phyloP scores from a whole-genome alignment of 2,113 vertebrate species.

The Pseudonaja textilis region DNA sequence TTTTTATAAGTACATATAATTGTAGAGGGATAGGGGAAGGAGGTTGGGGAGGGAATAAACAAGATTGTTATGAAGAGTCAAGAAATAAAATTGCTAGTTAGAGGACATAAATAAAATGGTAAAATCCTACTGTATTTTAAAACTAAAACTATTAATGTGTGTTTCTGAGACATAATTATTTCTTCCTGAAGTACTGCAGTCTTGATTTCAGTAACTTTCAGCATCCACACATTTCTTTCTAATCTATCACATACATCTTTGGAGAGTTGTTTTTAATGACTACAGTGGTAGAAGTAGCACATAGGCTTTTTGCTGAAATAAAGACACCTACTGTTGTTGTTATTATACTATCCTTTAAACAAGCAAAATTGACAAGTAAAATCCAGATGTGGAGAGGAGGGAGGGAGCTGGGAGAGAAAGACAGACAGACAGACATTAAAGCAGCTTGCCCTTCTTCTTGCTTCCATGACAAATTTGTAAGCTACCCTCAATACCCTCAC shows the following conservation, averaged over 20 bases:
- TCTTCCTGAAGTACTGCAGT: background rate
- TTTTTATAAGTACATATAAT: background rate
- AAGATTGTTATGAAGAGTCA: background rate
- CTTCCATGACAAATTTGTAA: background rate
- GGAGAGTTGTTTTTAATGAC: background rate
- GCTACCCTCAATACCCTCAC: background rate
- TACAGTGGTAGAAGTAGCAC: background rate
- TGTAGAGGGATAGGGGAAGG: background rate
- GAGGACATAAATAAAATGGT: background rate
- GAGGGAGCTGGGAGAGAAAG: no score
- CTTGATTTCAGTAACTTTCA: background rate
- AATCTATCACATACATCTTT: conserved; percentile 16
- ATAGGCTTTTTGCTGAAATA: background rate
- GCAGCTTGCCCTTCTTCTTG: background rate
- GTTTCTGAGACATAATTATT: background rate
- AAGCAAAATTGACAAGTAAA: background rate
- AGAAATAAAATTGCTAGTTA: background rate
- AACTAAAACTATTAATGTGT: background rate
- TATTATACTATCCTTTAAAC: background rate
- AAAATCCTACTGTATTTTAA: background rate
- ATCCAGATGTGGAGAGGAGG: background rate
- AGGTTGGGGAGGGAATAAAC: background rate
- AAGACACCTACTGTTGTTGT: background rate
- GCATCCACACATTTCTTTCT: conserved; percentile 11
- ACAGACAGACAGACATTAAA: background rate